phyloP scores from a whole-genome alignment of 2,888 invertebrate species.

The Unio delphinus region DNA sequence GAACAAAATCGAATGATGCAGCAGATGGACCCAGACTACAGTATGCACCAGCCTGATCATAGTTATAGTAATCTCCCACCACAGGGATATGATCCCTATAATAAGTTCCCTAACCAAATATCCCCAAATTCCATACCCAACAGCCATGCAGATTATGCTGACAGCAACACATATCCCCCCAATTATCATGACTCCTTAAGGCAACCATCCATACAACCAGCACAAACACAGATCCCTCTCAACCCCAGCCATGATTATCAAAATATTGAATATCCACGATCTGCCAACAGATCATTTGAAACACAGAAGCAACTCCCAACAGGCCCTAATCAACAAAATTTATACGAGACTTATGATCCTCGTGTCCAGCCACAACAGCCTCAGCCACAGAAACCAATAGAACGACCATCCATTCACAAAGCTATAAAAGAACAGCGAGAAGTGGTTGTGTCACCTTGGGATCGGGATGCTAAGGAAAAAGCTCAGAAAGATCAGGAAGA shows the following conservation, averaged over 20 bases:
- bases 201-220: slow-evolving; percentile 9
- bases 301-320: slow-evolving; percentile 18
- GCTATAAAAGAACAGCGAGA: slow-evolving; percentile 31
- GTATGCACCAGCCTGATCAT: slow-evolving; percentile 21
- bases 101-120: too few species aligned
- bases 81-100: slow-evolving; percentile 2
- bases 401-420: slow-evolving; percentile 24
- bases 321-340: slow-evolving; percentile 38
- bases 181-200: too few species aligned
- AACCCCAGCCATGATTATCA: slow-evolving; percentile 48
- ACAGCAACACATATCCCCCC: not conserved
- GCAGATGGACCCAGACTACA: slow-evolving; percentile 14
- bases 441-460: slow-evolving; percentile 81
- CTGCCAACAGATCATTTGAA: slow-evolving; percentile 22
- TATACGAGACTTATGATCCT: slow-evolving; percentile 49
- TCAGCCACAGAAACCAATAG: slow-evolving; percentile 2
- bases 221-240: slow-evolving; percentile 14
- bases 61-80: slow-evolving; percentile 40
- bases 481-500: slow-evolving; percentile 82
- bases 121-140: slow-evolving; percentile 5
- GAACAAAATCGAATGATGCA: slow-evolving; percentile 50
- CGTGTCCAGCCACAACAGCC: slow-evolving; percentile 18
- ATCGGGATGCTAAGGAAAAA: slow-evolving; percentile 91
- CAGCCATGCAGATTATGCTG: slow-evolving; percentile 3
- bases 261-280: slow-evolving; percentile 42